Conservation (phyloP, 2,797 vertebrate species). For the Rousettus madagascariensis region DNA sequence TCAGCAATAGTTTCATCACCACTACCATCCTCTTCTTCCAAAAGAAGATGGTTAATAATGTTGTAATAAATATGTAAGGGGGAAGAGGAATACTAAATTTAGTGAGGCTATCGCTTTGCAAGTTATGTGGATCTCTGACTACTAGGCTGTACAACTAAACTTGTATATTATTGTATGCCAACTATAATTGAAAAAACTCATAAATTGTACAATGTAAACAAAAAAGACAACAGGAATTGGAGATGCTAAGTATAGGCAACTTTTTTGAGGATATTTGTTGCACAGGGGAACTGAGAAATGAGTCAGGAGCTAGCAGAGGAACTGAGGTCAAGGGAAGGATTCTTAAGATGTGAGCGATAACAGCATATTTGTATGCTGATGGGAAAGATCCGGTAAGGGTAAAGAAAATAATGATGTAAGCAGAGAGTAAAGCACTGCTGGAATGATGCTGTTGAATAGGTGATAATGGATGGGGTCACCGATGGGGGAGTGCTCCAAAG, state of each 20-base stretch:
- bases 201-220: no score
- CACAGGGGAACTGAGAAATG: neutral
- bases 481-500: neutral
- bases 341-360: neutral
- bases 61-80: no score
- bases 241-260: neutral
- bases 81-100: no score
- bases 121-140: no score
- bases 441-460: neutral
- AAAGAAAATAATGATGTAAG: neutral
- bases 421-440: neutral
- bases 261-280: neutral
- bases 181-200: no score
- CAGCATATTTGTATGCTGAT: neutral
- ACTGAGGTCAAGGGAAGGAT: neutral
- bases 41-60: no score
- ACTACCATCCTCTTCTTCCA: neutral
- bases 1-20: neutral
- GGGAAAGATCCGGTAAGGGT: neutral
- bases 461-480: neutral
- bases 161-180: no score
- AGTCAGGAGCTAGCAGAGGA: neutral
- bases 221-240: neutral
- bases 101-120: no score
- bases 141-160: no score